phyloP scores from a whole-genome alignment of 2,113 vertebrate genomes.

The Dermatemys mawii region DNA sequence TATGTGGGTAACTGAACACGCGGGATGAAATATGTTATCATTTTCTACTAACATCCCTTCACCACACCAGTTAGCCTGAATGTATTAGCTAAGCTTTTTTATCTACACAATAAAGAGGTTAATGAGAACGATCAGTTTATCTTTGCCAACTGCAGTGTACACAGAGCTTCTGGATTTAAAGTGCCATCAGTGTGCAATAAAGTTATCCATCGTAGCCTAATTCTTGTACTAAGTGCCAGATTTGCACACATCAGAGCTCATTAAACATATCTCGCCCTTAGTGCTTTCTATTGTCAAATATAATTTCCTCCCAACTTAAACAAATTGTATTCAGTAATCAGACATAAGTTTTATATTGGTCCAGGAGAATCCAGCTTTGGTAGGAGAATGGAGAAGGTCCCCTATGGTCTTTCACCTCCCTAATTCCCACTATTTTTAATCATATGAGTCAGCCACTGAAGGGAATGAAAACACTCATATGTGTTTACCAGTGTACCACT shows the following conservation, averaged over 20 bases:
- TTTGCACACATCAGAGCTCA: constrained; percentile 38
- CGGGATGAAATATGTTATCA: neutral
- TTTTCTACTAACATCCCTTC: neutral
- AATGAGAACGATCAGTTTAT: constrained; percentile 50
- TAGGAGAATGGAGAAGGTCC: rapidly evolving
- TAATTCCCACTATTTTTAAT: neutral
- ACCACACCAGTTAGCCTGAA: neutral
- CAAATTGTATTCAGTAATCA: constrained; percentile 17
- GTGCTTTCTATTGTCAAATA: constrained; percentile 46
- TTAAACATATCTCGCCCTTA: constrained; percentile 38
- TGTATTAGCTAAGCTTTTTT: constrained; percentile 21
- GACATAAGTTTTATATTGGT: constrained; percentile 10
- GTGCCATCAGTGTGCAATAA: constrained; percentile 54
- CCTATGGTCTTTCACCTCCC: neutral
- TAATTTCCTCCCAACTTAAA: constrained; percentile 45
- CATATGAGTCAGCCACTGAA: neutral
- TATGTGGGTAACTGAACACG: rapidly evolving
- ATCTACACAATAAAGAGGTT: constrained; percentile 31
- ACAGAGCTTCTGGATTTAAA: constrained; percentile 64
- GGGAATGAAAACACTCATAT: neutral
- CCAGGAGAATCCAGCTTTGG: neutral
- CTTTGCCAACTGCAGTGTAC: constrained; percentile 55
- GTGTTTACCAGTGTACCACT: neutral
- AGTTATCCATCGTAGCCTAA: constrained; percentile 62
- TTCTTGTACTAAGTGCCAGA: constrained; percentile 33